A percentile compares a stretch with the other conserved stretches of the same genome.
Conservation (phyloP, 2,888 invertebrate genomes). For the Sarcophaga variegata region DNA sequence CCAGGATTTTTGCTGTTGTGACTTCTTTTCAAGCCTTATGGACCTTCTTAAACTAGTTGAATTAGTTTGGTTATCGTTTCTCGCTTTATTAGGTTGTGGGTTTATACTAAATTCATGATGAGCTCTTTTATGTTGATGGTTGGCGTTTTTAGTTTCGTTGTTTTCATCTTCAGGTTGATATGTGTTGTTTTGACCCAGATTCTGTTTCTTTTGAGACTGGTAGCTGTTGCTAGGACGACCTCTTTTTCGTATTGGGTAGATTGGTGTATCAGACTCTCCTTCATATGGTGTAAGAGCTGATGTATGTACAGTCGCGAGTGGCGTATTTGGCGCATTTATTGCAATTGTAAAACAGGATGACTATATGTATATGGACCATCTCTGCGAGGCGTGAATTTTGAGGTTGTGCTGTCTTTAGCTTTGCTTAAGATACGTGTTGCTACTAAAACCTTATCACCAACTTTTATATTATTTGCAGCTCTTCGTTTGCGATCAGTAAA, state of each 20-base stretch:
- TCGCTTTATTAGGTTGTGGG: neutral
- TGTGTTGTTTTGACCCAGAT: neutral
- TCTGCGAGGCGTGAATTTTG: too few species aligned
- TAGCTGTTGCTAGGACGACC: slow-evolving; percentile 35
- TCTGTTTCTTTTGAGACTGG: too few species aligned
- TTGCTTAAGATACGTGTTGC: too few species aligned
- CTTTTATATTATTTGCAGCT: too few species aligned
- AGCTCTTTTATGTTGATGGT: neutral
- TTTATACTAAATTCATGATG: neutral
- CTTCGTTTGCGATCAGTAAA: too few species aligned
- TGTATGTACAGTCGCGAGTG: neutral
- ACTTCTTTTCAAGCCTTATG: neutral
- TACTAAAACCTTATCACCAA: too few species aligned
- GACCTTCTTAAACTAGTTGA: neutral
- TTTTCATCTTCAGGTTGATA: neutral
- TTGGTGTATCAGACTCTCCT: slow-evolving; percentile 7
- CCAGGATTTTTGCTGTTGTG: neutral
- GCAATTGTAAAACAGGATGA: too few species aligned
- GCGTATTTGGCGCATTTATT: too few species aligned
- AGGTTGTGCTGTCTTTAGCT: too few species aligned
- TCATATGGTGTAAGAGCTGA: slow-evolving; percentile 39
- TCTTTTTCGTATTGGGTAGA: slow-evolving; percentile 44
- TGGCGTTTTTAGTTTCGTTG: neutral
- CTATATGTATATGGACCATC: too few species aligned
- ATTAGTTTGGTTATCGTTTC: neutral